phyloP scores from a whole-genome alignment of 2,888 invertebrate genomes.

The Hypercompe scribonia region DNA sequence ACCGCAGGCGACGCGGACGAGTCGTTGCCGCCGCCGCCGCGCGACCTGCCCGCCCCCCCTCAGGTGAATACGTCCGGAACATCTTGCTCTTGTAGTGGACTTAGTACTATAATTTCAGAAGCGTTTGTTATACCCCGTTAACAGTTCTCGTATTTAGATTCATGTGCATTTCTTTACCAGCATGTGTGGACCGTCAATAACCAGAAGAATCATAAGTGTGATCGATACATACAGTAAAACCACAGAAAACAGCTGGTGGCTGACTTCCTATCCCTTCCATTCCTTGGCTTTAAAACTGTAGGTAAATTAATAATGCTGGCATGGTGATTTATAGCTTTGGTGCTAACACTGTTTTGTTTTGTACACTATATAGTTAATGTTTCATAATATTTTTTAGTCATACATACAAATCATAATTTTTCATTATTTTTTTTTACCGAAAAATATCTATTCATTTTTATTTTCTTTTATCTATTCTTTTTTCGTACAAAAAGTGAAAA shows the following conservation, averaged over 20 bases:
- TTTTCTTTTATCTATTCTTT: too few species aligned
- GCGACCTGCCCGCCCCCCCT: conserved; percentile 52
- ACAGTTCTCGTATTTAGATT: conserved; percentile 77
- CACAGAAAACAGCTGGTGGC: conserved; percentile 53
- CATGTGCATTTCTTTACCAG: conserved; percentile 78
- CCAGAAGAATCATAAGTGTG: conserved; percentile 70
- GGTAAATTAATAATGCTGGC: conserved; percentile 56
- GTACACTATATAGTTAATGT: not conserved
- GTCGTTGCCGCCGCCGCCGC: conserved; percentile 25
- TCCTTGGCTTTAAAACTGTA: conserved; percentile 58
- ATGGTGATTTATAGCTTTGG: conserved; percentile 65
- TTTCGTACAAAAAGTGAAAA: not conserved
- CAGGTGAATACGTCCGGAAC: conserved; percentile 81
- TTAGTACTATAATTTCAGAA: conserved; percentile 65
- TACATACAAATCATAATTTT: not conserved
- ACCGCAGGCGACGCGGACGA: conserved; percentile 33
- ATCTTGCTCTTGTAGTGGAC: conserved; percentile 80
- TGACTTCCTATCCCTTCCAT: conserved; percentile 58
- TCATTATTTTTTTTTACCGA: not conserved
- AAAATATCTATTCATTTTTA: not conserved
- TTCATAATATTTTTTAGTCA: not conserved
- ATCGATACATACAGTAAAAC: conserved; percentile 56
- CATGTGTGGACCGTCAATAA: conserved; percentile 79
- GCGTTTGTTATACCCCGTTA: conserved; percentile 70
- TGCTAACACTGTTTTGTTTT: conserved; percentile 63